phyloP scores from a whole-genome alignment of 2,113 vertebrate species.

The Parotia lawesii region DNA sequence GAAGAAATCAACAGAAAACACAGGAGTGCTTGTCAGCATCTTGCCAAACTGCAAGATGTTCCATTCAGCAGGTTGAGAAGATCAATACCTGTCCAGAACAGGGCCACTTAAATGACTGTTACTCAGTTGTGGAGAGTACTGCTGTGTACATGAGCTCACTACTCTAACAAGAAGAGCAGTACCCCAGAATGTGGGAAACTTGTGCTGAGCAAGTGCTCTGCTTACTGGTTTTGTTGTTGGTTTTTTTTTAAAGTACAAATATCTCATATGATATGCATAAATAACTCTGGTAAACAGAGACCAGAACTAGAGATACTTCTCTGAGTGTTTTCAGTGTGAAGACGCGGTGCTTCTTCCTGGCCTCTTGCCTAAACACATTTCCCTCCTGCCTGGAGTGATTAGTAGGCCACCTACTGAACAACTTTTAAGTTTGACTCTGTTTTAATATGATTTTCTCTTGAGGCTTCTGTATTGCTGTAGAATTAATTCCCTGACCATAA shows the following conservation, averaged over 20 bases:
- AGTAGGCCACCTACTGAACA: background rate
- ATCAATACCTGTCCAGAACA: background rate
- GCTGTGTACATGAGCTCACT: background rate
- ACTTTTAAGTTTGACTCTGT: background rate
- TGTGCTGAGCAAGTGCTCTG: background rate
- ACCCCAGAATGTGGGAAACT: background rate
- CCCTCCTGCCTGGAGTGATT: background rate
- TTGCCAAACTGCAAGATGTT: background rate
- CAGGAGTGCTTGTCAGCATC: background rate
- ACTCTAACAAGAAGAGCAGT: background rate
- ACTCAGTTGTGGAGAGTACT: background rate
- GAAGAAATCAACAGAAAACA: background rate
- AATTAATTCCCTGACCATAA: background rate
- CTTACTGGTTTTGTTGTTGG: accelerated
- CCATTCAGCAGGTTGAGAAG: background rate
- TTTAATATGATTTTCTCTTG: background rate
- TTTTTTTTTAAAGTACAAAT: background rate
- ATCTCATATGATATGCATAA: background rate
- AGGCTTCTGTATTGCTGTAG: background rate
- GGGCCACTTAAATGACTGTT: background rate
- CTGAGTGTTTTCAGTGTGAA: background rate
- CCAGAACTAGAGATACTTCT: background rate
- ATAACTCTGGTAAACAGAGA: background rate
- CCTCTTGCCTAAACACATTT: background rate
- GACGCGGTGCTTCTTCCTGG: background rate